Base-by-base conservation (phyloP, 2,797 vertebrate species). In the Perdix hodgsoniae region DNA sequence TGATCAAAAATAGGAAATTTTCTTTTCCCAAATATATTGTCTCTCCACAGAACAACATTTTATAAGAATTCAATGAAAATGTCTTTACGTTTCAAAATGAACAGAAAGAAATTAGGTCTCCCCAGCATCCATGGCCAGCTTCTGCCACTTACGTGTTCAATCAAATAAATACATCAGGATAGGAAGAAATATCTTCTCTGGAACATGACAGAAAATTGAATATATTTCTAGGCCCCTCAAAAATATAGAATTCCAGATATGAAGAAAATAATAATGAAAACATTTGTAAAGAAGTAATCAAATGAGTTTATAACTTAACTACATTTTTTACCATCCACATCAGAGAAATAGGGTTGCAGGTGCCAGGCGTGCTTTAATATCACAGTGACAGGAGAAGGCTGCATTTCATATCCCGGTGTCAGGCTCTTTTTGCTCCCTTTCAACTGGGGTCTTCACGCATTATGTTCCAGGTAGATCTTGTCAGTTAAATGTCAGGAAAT, bases 401-500 rank as follows among this genome's bases (percentile, higher is more conserved):
- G 54, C 35, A 70, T 95, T 97, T 97, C 95, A 93, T 73, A 96
- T 95, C 77, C 76, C 80, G 76, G 9, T 86, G 94, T 96, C 96
- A 96, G 88, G 88, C 50, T 94, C 65, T 75, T 91, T 89, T 87
- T 95, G 93, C 84, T 96, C 79, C 91, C 90, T 86, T 92, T 95
- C 89, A 95, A 91, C n/a, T 40, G 63, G 47, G 86, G 70, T 85
- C 94, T 83, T 88, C 90, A 83, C 0, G 6, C n/a, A 21, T 84
- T 52, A 79, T 78, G 80, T 95, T 94, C n/a, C 83, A 95, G 92
- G 91, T 91, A 91, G 89, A 77, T 63, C 76, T 91, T 97, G 96
- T 96, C 96, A 97, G 59, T 93, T 91, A 75, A 10, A n/a, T 70
- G 91, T 93, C 96, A 96, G 83, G 86, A 95, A 95, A 93, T 95